phyloP scores from a whole-genome alignment of 2,888 invertebrate genomes.

The Platypus cylindrus region DNA sequence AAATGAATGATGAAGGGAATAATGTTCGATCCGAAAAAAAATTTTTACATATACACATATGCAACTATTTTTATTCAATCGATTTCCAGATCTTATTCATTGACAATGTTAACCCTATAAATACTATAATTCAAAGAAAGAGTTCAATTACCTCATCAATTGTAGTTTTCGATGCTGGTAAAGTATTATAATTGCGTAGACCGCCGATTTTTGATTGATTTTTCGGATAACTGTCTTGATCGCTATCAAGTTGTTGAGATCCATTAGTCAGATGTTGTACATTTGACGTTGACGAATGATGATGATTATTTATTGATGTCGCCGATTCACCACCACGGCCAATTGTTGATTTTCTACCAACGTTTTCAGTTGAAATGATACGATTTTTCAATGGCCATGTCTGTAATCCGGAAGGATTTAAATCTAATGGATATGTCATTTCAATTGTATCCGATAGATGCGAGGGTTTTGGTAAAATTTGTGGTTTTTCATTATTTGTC shows the following conservation, averaged over 20 bases:
- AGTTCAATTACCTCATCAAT: too few relatives aligned
- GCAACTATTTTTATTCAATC: too few relatives aligned
- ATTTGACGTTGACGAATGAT: neutral
- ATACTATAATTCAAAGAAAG: too few relatives aligned
- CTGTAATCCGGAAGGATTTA: constrained; percentile 36
- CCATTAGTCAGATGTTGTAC: neutral
- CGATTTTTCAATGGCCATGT: constrained; percentile 52
- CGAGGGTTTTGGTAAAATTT: constrained; percentile 36
- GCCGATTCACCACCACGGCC: neutral
- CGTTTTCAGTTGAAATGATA: constrained; percentile 34
- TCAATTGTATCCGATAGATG: constrained; percentile 48
- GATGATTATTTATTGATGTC: neutral
- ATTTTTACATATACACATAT: too few relatives aligned
- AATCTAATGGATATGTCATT: constrained; percentile 49
- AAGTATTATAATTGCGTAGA: constrained; percentile 9
- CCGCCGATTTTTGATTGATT: constrained; percentile 7
- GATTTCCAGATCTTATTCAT: too few relatives aligned
- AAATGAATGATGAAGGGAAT: too few relatives aligned
- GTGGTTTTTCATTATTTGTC: too few relatives aligned
- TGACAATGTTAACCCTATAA: too few relatives aligned
- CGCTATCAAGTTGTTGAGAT: neutral
- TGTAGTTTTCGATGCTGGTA: constrained; percentile 16
- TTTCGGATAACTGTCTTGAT: too few relatives aligned
- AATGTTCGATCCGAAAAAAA: too few relatives aligned
- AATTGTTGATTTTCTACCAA: constrained; percentile 26